Conservation (phyloP, 2,113 vertebrate genomes). For the Cygnus atratus region DNA sequence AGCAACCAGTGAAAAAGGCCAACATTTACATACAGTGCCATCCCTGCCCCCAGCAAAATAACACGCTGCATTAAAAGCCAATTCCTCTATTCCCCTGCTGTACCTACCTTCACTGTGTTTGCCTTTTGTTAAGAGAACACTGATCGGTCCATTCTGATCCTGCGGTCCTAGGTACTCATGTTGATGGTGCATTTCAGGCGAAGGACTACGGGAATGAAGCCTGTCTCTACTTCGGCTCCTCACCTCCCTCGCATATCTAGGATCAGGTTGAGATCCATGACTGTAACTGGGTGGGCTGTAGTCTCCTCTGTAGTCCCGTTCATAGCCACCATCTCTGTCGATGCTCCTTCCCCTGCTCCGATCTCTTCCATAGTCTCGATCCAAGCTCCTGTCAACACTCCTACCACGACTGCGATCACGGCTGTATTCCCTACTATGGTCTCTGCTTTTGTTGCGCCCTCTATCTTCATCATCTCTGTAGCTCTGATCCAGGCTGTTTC, state of each 20-base stretch:
- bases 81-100: neutral
- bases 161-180: neutral
- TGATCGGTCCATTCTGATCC: slow-evolving; percentile 80
- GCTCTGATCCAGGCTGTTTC: slow-evolving; percentile 75
- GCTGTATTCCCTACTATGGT: slow-evolving; percentile 53
- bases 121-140: slow-evolving; percentile 89
- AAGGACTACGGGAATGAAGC: slow-evolving; percentile 75
- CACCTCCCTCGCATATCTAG: slow-evolving; percentile 60
- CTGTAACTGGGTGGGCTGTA: slow-evolving; percentile 73
- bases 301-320: slow-evolving; percentile 55
- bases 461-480: slow-evolving; percentile 75
- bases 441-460: slow-evolving; percentile 64
- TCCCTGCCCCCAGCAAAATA: neutral
- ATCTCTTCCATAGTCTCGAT: slow-evolving; percentile 76
- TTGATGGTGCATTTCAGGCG: slow-evolving; percentile 1
- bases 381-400: slow-evolving; percentile 79
- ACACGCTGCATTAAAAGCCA: neutral
- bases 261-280: slow-evolving; percentile 58
- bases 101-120: slow-evolving; percentile 87
- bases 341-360: slow-evolving; percentile 77
- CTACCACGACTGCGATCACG: slow-evolving; percentile 76
- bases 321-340: slow-evolving; percentile 76
- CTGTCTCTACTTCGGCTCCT: slow-evolving; percentile 79
- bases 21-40: neutral
- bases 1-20: neutral